Conservation (phyloP, 2,888 invertebrate genomes). For the Rutpela maculata region DNA sequence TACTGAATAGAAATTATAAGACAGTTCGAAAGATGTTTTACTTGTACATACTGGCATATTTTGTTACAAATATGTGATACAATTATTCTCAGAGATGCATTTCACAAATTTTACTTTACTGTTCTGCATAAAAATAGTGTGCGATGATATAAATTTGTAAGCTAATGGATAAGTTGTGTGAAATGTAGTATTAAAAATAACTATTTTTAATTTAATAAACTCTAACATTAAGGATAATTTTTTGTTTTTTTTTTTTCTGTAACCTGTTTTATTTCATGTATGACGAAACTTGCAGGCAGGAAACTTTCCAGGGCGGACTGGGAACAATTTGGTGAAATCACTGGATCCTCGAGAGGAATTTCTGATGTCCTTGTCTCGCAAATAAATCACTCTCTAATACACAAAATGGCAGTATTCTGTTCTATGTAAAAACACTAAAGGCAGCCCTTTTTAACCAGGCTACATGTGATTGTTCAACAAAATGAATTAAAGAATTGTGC, state of each 20-base stretch:
- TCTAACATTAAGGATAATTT: slow-evolving; percentile 41
- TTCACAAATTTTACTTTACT: slow-evolving; percentile 44
- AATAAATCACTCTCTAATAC: too few species aligned
- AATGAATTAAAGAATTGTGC: too few species aligned
- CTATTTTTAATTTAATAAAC: slow-evolving; percentile 58
- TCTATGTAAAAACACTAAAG: too few species aligned
- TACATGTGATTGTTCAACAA: too few species aligned
- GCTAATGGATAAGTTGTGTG: slow-evolving; percentile 54
- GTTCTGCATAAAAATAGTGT: slow-evolving; percentile 44
- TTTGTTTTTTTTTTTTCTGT: slow-evolving; percentile 11
- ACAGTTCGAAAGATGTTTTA: slow-evolving; percentile 36
- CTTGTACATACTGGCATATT: slow-evolving; percentile 39
- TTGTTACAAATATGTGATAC: slow-evolving; percentile 50
- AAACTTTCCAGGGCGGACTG: too few species aligned
- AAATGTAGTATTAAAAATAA: slow-evolving; percentile 59
- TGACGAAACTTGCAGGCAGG: too few species aligned
- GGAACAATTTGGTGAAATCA: too few species aligned
- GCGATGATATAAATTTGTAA: slow-evolving; percentile 48
- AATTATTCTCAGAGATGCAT: slow-evolving; percentile 41
- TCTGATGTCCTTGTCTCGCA: too few species aligned
- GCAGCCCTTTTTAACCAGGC: too few species aligned
- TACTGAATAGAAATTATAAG: slow-evolving; percentile 39
- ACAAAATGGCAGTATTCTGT: too few species aligned
- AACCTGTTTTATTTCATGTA: too few species aligned
- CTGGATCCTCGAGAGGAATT: too few species aligned